These are phyloP conservation scores for Styela plicata DNA, from an alignment of 23 tunicate genomes.

Conservation along the genomic window DNA sequence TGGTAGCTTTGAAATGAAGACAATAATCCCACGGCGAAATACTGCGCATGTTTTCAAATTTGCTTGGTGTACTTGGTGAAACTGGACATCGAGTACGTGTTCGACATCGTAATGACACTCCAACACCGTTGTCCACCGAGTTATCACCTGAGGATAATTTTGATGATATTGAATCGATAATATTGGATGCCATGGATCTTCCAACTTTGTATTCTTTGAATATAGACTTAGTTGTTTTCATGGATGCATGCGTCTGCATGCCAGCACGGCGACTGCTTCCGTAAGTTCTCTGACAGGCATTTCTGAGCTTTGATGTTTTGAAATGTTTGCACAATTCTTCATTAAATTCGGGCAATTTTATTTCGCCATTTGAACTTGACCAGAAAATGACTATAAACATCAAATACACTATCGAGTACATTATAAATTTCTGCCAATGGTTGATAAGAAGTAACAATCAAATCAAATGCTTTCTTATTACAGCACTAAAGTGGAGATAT, in stretches of 20 bases:
- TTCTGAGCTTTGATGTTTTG: neutral
- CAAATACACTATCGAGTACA: neutral
- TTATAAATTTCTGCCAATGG: neutral
- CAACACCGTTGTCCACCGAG: neutral
- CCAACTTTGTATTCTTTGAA: neutral
- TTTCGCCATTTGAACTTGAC: neutral
- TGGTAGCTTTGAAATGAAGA: neutral
- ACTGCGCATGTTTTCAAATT: neutral
- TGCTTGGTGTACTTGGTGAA: neutral
- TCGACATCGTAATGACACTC: neutral
- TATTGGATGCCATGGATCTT: neutral
- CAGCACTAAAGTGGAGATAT: no score
- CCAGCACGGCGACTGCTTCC: neutral
- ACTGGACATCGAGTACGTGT: constrained; percentile 3
- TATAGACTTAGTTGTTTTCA: neutral
- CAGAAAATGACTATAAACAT: neutral
- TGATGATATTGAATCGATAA: no score
- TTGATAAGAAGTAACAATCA: neutral
- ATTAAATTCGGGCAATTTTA: neutral
- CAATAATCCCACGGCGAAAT: constrained; percentile 23
- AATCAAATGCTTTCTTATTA: no score
- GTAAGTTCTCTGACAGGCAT: constrained; percentile 13
- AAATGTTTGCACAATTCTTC: neutral
- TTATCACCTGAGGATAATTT: neutral
- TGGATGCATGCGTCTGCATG: neutral